These are phyloP conservation scores for Porites australiensis DNA, from an alignment of 64 coral and sea anemone genomes.

Conservation along the genomic window DNA sequence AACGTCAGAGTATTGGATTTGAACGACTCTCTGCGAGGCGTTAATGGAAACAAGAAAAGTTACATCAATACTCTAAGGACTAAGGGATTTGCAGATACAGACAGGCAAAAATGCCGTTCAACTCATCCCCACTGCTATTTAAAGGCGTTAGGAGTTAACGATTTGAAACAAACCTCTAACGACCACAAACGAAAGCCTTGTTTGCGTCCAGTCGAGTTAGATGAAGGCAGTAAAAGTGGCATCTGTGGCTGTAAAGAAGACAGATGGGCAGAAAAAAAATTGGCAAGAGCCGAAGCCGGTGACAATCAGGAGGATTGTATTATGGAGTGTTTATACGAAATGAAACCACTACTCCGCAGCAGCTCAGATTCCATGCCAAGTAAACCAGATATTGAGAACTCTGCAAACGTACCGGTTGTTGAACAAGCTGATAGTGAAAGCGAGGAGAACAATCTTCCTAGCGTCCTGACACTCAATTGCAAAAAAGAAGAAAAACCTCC, in stretches of 20 bases:
- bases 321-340: not conserved
- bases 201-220: not conserved
- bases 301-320: not conserved
- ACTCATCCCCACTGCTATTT: not conserved
- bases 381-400: not conserved
- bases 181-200: not conserved
- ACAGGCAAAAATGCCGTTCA: not conserved
- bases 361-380: not conserved
- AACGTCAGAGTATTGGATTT: slow-evolving; percentile 12
- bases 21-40: not conserved
- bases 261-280: not conserved
- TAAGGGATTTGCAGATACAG: not conserved
- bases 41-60: not conserved
- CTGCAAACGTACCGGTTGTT: not conserved
- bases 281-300: not conserved
- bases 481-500: not conserved
- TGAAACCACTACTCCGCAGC: not conserved
- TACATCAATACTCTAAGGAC: not conserved
- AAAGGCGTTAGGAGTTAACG: not conserved
- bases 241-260: not conserved
- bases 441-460: not conserved
- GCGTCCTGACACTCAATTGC: not conserved
- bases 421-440: not conserved
- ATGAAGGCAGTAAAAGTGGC: not conserved
- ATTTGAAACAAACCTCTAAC: not conserved